Percentiles rank a stretch among this genome's conserved stretches.
Evolutionary conservation across 2,113 vertebrate species (phyloP).

Genomic region (Vireo altiloquus): DNA sequence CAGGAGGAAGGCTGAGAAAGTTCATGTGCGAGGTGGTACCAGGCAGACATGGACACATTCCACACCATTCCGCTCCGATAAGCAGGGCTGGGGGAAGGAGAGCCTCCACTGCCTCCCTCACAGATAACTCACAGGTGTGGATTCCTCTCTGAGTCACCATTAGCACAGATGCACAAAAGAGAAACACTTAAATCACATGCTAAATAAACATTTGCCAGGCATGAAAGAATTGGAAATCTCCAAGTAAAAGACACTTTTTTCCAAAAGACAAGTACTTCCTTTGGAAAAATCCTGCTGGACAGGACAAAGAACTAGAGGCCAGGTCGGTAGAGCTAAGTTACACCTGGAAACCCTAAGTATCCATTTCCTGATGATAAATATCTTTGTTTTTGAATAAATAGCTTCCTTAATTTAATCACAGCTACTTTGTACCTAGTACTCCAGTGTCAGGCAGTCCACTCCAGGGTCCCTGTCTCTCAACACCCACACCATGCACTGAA

Average conservation of each 20-base stretch:
- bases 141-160: not conserved
- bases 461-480: not conserved
- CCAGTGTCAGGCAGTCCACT: not conserved
- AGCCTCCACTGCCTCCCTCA: not conserved
- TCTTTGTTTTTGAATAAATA: too few species aligned
- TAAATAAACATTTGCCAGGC: not conserved
- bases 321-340: not conserved
- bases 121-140: constrained; percentile 14
- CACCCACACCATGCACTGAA: not conserved
- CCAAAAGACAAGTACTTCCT: not conserved
- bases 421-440: not conserved
- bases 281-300: not conserved
- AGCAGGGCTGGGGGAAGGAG: not conserved
- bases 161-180: not conserved
- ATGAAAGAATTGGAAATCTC: not conserved
- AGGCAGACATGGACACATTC: constrained; percentile 67
- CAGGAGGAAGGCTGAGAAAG: constrained; percentile 21
- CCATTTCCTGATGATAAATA: not conserved
- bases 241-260: not conserved
- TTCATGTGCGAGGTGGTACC: constrained; percentile 67
- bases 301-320: not conserved
- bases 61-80: constrained; percentile 38
- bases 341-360: not conserved
- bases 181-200: not conserved
- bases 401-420: not conserved